These are phyloP conservation scores for Motacilla alba DNA, from an alignment of 2,113 vertebrate genomes.

Conservation along the genomic window DNA sequence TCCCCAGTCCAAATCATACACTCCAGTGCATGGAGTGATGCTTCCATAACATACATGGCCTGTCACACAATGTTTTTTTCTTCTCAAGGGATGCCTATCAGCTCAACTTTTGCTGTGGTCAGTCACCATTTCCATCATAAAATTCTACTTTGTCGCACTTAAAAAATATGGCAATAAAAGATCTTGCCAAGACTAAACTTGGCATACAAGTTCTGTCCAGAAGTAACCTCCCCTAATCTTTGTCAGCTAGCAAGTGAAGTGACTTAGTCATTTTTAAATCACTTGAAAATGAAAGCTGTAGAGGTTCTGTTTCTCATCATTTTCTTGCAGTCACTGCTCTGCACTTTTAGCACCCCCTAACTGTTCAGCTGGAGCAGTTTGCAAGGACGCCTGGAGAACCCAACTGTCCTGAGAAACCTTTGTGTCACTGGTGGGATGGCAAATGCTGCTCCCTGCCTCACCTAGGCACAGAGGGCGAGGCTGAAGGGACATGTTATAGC, in stretches of 20 bases:
- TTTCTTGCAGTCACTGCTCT: neutral
- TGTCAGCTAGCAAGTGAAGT: neutral
- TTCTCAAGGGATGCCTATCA: neutral
- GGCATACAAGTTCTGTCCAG: constrained; percentile 4
- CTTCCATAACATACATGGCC: neutral
- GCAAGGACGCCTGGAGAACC: neutral
- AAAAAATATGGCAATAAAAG: constrained; percentile 35
- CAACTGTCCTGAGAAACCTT: neutral
- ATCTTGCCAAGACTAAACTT: constrained; percentile 31
- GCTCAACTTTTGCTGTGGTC: neutral
- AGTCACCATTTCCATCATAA: constrained; percentile 41
- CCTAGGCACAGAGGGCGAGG: neutral
- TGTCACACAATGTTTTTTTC: neutral
- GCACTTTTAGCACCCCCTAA: neutral
- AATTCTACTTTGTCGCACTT: neutral
- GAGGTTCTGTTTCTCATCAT: neutral
- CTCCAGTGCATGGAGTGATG: neutral
- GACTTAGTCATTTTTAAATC: neutral
- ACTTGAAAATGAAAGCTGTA: constrained; percentile 6
- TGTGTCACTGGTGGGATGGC: neutral
- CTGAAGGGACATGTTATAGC: neutral
- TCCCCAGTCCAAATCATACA: neutral
- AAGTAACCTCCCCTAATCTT: constrained; percentile 31
- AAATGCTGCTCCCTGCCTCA: neutral
- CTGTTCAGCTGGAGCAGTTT: neutral